Evolutionary conservation across 2,888 invertebrate genomes (phyloP).

Genomic region (Sthenelais limicola): DNA sequence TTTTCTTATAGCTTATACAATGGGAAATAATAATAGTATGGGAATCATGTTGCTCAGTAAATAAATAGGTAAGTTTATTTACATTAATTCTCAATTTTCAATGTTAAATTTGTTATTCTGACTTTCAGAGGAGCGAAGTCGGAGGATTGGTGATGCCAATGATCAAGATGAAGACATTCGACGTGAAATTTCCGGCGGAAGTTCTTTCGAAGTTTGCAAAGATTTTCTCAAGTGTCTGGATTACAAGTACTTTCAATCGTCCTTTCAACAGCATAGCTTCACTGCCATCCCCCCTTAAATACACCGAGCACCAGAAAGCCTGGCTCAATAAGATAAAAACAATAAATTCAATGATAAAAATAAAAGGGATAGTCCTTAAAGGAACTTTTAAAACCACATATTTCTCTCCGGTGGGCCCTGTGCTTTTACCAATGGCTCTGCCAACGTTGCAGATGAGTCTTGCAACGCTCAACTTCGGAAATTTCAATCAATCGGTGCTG

Average conservation of each 20-base stretch:
- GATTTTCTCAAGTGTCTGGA: neutral
- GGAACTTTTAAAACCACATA: neutral
- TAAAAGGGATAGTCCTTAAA: conserved; percentile 3
- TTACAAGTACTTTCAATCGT: neutral
- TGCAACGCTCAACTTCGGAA: neutral
- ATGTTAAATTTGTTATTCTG: neutral
- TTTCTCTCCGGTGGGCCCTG: neutral
- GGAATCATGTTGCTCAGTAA: too few species aligned
- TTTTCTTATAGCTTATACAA: too few species aligned
- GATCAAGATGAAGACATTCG: conserved; percentile 13
- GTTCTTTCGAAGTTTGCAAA: neutral
- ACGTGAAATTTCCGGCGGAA: neutral
- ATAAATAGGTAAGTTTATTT: too few species aligned
- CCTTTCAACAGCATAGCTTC: conserved; percentile 12
- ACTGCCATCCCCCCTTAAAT: neutral
- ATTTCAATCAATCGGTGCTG: neutral
- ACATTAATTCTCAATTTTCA: neutral
- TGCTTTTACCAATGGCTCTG: conserved; percentile 23
- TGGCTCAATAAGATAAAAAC: conserved; percentile 6
- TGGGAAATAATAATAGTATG: too few species aligned
- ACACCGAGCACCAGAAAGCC: neutral
- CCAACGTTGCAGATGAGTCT: conserved; percentile 19
- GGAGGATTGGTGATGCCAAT: conserved; percentile 1
- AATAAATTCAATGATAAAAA: neutral
- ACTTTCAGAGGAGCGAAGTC: neutral